Base-by-base conservation (phyloP, 2,797 vertebrate genomes). In the Acrossocheilus wenchowensis region DNA sequence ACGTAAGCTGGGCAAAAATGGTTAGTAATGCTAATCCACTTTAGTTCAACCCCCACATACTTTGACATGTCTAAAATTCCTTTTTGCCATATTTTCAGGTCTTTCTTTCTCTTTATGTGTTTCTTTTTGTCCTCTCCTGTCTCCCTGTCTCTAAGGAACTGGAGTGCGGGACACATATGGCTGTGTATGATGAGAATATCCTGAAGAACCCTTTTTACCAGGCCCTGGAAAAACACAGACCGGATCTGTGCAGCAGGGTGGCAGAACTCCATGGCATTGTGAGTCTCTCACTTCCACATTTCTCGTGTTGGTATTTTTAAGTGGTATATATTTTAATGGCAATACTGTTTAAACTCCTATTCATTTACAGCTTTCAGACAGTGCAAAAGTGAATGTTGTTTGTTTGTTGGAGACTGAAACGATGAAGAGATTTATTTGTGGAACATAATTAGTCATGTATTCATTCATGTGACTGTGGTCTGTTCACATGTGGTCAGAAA, bases 131-230 rank as follows among this genome's bases (percentile, higher is more conserved):
- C 12, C 11, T 43, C n/a, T 41, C 64, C 39, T 74, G 5, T 84
- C 11, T 72, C 5, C 64, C 39, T 74, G 5, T 84, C 11, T 72
- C 21, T 89, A 4, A 95, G 94, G 91, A 89, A 84, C 89, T 88
- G 81, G 92, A 93, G 90, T 78, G 90, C 62, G 88, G 93, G 93
- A 93, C 96, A 96, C 97, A 93, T 95, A 99, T 99, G 98, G 98
- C 98, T 95, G 92, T 97, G 83, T 99, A 99, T 96, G 98, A 99
- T 96, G 98, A 99, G 94, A 96, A 99, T 92, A 95, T 99, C 92
- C 93, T 97, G 94, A 99, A 95, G 94, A 99, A 99, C 86, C 96
- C 97, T 57, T 99, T 99, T 94, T 99, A 98, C 93, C 85, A 97
- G 95, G 96, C 97, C 17, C 92, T 99, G 90, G 96, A 97, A 92